Evolutionary conservation across 1,140 invertebrate species (phyloP), one percentile per base, ranked within the genome.

Genomic region (Aphis craccivora): DNA sequence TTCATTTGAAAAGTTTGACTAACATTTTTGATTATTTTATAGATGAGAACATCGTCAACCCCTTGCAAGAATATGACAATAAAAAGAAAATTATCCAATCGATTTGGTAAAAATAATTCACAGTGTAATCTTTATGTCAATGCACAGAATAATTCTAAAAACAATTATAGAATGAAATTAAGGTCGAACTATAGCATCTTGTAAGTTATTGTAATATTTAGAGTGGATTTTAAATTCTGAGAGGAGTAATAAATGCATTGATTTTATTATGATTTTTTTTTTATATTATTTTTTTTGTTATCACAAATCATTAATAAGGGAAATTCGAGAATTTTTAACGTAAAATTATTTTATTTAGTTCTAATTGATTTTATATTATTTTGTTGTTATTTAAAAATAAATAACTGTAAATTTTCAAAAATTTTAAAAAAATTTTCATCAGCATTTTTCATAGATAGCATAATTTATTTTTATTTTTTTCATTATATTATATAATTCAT

Each of bases 71-170:
- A 93, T 30, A 84, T 55, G 48, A 37, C 43, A 35, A 43, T 40
- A 86, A 86, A 53, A 86, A 45, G 81, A 86, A 81, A 53, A 22
- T 14, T 84, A 30, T 84, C 91, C 23, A 93, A 93, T 84, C 81
- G 91, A 40, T 40, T 84, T 37, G 48, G 35, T 9, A 93, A 93
- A 93, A 93, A 93, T 53, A 93, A 67, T n/a, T 5, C 20, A 0
- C 91, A 93, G 3, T 93, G 91, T 30, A 86, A 86, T 93, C 0
- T 86, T n/a, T 93, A 81, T 48, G 22, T 20, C 0, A 84, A 53
- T 35, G 35, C 18, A 1, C 81, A 86, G 35, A 93, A 51, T 86
- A 93, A n/a, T 84, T 43, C 91, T 43, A 93, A 45, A 93, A 43
- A n/a, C 6, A 6, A 23, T 20, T 86, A 55, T 40, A 53, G 2